Evolutionary conservation across 2,797 vertebrate genomes (phyloP), one percentile per base, ranked within the genome.

Genomic region (Silurus aristotelis): DNA sequence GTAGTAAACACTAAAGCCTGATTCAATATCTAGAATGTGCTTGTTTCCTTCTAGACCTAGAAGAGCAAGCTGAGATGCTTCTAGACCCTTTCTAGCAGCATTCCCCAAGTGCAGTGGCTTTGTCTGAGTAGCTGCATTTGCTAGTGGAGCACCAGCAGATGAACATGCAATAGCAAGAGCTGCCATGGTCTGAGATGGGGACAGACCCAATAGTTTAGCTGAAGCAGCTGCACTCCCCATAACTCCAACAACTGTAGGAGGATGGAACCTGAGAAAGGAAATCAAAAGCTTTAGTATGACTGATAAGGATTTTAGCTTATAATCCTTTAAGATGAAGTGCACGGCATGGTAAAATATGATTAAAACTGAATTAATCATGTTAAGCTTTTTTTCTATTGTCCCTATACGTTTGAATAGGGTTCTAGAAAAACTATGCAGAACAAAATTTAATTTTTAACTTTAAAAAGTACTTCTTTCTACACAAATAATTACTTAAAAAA

Each of bases 51-150:
- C 94, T 83, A 99, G 93, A 27, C 96, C 97, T 48, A 95, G 88
- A 61, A 92, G 93, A 25, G 97, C 97, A 79, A 99, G 94, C 86
- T 92, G 94, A 46, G 95, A 93, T 0, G 97, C 97, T 92, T 99
- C 97, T 84, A 97, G 87, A n/a, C 98, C 97, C 0, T 94, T 92
- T 12, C 94, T 94, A 52, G 96, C 94, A 17, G 97, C 97, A 0
- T 98, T 98, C 76, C 97, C 97, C 0, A 97, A 55, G 0, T 99
- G 97, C 2, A 99, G 95, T 48, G 97, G 97, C 90, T 99, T 99
- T 3, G 97, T 97, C 88, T 97, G 96, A 20, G 98, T 99, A 87
- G 97, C 97, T 9, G 97, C 95, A 0, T 98, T 99, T 84, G 98
- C 98, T 90, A 99, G 89, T 0, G 98, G 97, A 0, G 97, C 96